phyloP scores from a whole-genome alignment of 2,113 vertebrate species.

The Sander vitreus region DNA sequence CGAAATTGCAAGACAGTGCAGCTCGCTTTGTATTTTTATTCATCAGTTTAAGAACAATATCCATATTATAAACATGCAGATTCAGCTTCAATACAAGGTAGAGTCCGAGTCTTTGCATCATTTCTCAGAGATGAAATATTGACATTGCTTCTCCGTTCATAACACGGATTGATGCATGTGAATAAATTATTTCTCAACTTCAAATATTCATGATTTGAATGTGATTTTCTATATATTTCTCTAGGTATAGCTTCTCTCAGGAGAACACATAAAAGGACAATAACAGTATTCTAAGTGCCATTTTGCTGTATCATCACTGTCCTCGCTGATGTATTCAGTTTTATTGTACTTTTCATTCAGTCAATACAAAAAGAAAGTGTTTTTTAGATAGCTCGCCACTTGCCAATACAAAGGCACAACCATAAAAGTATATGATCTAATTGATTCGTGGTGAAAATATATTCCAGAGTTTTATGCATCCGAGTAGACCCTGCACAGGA shows the following conservation, averaged over 20 bases:
- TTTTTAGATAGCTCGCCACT: conserved; percentile 72
- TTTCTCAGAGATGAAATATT: conserved; percentile 64
- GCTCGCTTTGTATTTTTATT: conserved; percentile 21
- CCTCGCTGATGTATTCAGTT: conserved; percentile 68
- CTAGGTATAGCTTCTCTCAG: conserved; percentile 54
- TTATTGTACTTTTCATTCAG: conserved; percentile 78
- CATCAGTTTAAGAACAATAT: conserved; percentile 21
- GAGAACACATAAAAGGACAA: conserved; percentile 73
- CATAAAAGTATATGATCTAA: conserved; percentile 81
- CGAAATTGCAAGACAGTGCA: not conserved
- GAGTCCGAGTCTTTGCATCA: conserved; percentile 34
- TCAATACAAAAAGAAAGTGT: conserved; percentile 75
- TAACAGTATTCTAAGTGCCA: conserved; percentile 74
- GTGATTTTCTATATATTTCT: conserved; percentile 61
- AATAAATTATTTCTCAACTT: conserved; percentile 68
- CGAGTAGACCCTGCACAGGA: conserved; percentile 53
- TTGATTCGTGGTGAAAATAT: conserved; percentile 76
- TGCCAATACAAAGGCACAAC: conserved; percentile 67
- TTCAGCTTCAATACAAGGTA: conserved; percentile 49
- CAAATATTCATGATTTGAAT: conserved; percentile 73
- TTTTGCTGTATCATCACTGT: conserved; percentile 78
- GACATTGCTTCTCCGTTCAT: conserved; percentile 60
- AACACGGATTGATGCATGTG: conserved; percentile 60
- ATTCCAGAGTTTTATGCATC: conserved; percentile 73
- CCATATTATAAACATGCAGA: conserved; percentile 49